phyloP scores from a whole-genome alignment of 1,140 invertebrate genomes.

The Leucophenga varia region DNA sequence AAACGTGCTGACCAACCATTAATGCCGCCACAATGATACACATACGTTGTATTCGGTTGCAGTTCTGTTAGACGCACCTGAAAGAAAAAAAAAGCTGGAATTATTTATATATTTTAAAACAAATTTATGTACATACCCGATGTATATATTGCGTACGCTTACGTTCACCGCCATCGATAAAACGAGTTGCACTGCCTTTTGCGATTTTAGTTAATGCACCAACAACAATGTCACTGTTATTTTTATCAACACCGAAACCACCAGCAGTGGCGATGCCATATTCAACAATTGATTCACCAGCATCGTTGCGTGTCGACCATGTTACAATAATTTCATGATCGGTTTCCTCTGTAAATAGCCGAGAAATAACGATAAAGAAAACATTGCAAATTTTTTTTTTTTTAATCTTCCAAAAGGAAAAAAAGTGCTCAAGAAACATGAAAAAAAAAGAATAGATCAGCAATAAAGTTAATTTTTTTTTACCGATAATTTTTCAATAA shows the following conservation, averaged over 20 bases:
- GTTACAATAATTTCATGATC: constrained; percentile 76
- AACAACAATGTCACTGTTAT: no score
- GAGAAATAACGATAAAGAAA: constrained; percentile 21
- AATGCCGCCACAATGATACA: constrained; percentile 81
- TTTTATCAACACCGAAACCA: constrained; percentile 65
- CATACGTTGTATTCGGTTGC: constrained; percentile 66
- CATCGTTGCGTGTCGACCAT: constrained; percentile 81
- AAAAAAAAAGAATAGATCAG: not conserved
- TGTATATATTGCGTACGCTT: constrained; percentile 80
- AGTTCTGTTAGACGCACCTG: constrained; percentile 64
- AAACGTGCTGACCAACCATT: constrained; percentile 80
- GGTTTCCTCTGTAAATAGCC: constrained; percentile 31
- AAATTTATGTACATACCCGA: constrained; percentile 58
- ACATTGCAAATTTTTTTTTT: constrained; percentile 17
- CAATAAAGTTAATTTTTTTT: not conserved
- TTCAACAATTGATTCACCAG: constrained; percentile 70
- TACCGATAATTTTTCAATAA: no score
- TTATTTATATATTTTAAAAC: no score
- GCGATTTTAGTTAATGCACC: constrained; percentile 60
- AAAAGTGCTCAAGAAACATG: not conserved
- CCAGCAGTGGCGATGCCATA: constrained; percentile 66
- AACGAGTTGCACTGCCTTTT: constrained; percentile 65
- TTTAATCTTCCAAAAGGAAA: not conserved
- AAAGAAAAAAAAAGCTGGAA: not conserved
- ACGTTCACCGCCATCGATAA: constrained; percentile 77